Evolutionary conservation across 2,113 vertebrate species (phyloP).

Genomic region (Lates calcarifer): DNA sequence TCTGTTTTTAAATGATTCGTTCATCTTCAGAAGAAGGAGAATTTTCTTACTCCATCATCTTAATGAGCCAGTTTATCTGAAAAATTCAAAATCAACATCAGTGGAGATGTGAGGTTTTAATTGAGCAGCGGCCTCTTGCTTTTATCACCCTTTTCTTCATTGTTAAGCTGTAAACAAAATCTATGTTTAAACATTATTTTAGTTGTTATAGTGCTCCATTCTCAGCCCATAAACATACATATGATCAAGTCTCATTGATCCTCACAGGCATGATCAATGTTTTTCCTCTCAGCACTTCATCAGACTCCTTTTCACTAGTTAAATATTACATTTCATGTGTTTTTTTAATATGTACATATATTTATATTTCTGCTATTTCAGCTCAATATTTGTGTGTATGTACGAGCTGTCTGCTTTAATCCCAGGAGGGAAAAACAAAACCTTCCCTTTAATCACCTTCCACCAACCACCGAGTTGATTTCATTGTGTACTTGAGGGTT

Average conservation of each 20-base stretch:
- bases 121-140: not conserved
- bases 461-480: constrained; percentile 30
- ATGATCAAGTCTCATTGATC: constrained; percentile 19
- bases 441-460: constrained; percentile 48
- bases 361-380: constrained; percentile 48
- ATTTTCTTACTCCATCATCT: not conserved
- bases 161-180: not conserved
- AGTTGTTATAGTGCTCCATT: not conserved
- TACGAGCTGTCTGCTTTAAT: constrained; percentile 23
- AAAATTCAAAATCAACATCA: not conserved
- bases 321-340: constrained; percentile 41
- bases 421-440: constrained; percentile 50
- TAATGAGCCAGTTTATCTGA: not conserved
- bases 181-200: constrained; percentile 2
- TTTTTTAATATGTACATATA: constrained; percentile 41
- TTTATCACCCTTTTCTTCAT: not conserved
- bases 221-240: not conserved
- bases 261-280: constrained; percentile 27
- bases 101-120: not conserved
- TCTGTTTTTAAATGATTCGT: not conserved
- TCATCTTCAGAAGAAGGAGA: not conserved
- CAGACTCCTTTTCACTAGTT: constrained; percentile 7
- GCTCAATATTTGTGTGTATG: constrained; percentile 46
- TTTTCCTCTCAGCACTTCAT: constrained; percentile 29
- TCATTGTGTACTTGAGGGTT: constrained; percentile 53